A percentile compares a stretch with the other conserved stretches of the same genome.
These are phyloP conservation scores for Grapholita molesta DNA, from an alignment of 1,140 invertebrate genomes.

Conservation along the genomic window DNA sequence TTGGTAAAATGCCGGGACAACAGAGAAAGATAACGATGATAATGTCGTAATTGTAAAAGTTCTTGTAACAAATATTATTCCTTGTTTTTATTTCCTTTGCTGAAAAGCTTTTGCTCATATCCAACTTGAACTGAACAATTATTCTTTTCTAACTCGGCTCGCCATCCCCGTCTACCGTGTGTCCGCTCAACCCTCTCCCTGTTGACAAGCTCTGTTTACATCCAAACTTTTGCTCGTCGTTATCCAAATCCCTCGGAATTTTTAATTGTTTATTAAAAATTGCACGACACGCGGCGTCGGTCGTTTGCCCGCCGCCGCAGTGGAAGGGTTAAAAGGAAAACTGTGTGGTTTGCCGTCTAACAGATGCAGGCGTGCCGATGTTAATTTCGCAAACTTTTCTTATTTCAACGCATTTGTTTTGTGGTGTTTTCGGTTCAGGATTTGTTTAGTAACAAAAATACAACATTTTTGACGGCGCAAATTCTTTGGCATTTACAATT, in stretches of 20 bases:
- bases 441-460: too few relatives aligned
- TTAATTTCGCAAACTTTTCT: not conserved
- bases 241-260: not conserved
- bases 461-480: too few relatives aligned
- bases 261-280: constrained; percentile 17
- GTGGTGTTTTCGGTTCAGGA: not conserved
- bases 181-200: not conserved
- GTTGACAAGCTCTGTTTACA: constrained; percentile 15
- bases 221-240: constrained; percentile 5
- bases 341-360: not conserved
- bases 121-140: too few relatives aligned
- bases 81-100: too few relatives aligned
- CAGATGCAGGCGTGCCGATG: not conserved
- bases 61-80: too few relatives aligned
- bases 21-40: too few relatives aligned
- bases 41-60: too few relatives aligned
- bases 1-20: too few relatives aligned
- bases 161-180: not conserved
- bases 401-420: too few relatives aligned
- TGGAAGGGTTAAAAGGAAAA: not conserved
- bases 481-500: too few relatives aligned
- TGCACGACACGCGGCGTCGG: not conserved
- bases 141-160: not conserved
- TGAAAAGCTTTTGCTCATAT: too few relatives aligned
- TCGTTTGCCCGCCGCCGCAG: not conserved